These are phyloP conservation scores for Tachystola acroxantha DNA, from an alignment of 2,888 invertebrate genomes.

Conservation along the genomic window DNA sequence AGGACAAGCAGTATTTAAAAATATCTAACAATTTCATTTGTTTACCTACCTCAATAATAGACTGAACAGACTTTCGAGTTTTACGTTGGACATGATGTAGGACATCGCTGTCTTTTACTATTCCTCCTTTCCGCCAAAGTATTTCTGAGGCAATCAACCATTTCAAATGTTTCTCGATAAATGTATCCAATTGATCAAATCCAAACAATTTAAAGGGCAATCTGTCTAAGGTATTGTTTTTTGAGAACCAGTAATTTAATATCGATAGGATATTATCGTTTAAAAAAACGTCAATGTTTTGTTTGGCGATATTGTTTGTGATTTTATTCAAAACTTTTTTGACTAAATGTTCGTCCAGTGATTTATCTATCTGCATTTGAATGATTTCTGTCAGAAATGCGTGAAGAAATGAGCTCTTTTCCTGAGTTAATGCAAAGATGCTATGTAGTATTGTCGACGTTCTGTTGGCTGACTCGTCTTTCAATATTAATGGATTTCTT, in stretches of 20 bases:
- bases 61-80: slow-evolving; percentile 25
- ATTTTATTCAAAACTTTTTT: slow-evolving; percentile 62
- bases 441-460: slow-evolving; percentile 78
- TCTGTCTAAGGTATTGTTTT: slow-evolving; percentile 43
- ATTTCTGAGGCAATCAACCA: slow-evolving; percentile 65
- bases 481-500: slow-evolving; percentile 51
- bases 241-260: slow-evolving; percentile 67
- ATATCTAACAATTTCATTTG: too few relatives aligned
- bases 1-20: too few relatives aligned
- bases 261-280: slow-evolving; percentile 65
- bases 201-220: slow-evolving; percentile 64
- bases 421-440: slow-evolving; percentile 70
- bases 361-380: slow-evolving; percentile 70
- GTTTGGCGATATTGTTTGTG: slow-evolving; percentile 31
- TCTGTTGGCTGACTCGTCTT: slow-evolving; percentile 79
- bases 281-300: slow-evolving; percentile 45
- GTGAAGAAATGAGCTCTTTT: slow-evolving; percentile 69
- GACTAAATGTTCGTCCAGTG: slow-evolving; percentile 54
- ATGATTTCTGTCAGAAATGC: slow-evolving; percentile 74
- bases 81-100: slow-evolving; percentile 31
- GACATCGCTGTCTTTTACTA: slow-evolving; percentile 37
- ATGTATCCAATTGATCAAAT: slow-evolving; percentile 40
- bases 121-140: slow-evolving; percentile 51
- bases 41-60: slow-evolving; percentile 50
- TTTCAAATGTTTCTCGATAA: slow-evolving; percentile 61